Base-by-base conservation (phyloP, 2,113 vertebrate genomes). In the Camelus bactrianus region DNA sequence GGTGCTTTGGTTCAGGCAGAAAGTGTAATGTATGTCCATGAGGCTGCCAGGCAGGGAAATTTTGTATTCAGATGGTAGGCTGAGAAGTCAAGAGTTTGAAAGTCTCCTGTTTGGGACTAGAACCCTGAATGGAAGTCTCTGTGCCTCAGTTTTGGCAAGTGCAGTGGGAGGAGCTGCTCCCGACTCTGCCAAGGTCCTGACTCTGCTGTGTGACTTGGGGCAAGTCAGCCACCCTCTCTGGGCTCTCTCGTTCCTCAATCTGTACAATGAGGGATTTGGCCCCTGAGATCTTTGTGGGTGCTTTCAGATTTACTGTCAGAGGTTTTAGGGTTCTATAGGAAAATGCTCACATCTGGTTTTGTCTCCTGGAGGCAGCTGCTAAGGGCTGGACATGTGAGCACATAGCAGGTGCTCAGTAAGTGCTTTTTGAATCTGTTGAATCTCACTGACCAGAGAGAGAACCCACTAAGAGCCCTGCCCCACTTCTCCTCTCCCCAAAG, bases 101-200 rank as follows among this genome's bases (percentile, higher is more conserved):
- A 32, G 42, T 15, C 52, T 56, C 58, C 48, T 6, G 2, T 75
- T 54, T 83, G 19, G 28, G 35, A 8, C 28, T 69, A 8, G 72
- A 56, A 5, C 60, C 42, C 42, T 11, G 48, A 81, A 65, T 0
- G 48, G 16, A 8, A 48, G 14, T 56, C 85, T 65, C 20, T 14
- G 50, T 56, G 54, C 52, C 76, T 56, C 52, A 35, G 32, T 28
- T 32, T 65, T 28, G 56, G 84, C 50, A 87, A 35, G 22, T 72
- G 30, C 56, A 9, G 2, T 11, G 58, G 32, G 69, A 85, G 35
- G 84, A 65, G 77, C 89, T 54, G 75, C 12, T 42, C 35, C 48
- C 0, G 3, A 22, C 32, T 16, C 52, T n/a, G n/a, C n/a, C 5
- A 3, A 11, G 8, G 48, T 56, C n/a, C 83, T 8, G 0, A 4